phyloP scores from a whole-genome alignment of 1,140 invertebrate genomes.

The Mycetomoellerius zeteki region DNA sequence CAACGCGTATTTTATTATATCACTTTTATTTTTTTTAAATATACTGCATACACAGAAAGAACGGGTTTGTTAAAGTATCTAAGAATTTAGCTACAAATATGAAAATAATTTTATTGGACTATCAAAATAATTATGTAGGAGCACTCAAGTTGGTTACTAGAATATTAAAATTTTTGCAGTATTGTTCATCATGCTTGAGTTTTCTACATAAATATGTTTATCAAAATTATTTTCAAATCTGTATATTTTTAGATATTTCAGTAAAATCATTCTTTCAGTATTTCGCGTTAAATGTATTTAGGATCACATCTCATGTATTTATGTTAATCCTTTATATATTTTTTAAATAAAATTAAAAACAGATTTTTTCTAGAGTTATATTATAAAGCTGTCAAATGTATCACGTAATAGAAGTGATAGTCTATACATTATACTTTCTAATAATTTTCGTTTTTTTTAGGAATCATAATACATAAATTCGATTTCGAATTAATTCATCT shows the following conservation, averaged over 20 bases:
- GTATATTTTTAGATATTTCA: too few species aligned
- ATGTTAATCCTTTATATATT: background rate
- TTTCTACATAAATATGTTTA: too few species aligned
- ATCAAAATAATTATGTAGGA: too few species aligned
- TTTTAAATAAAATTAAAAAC: background rate
- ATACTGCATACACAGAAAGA: background rate
- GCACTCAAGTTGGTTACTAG: too few species aligned
- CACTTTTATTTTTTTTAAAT: slow-evolving; percentile 9
- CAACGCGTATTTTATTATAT: background rate
- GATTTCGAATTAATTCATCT: background rate
- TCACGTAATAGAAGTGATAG: background rate
- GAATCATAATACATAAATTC: slow-evolving; percentile 5
- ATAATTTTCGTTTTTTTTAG: background rate
- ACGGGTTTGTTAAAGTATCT: too few species aligned
- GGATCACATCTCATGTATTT: background rate
- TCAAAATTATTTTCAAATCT: too few species aligned
- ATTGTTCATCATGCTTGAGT: too few species aligned
- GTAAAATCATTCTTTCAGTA: too few species aligned
- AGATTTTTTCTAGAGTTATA: background rate
- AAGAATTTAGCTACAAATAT: too few species aligned
- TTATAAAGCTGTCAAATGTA: background rate
- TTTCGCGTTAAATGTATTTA: background rate
- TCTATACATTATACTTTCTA: background rate
- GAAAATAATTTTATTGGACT: too few species aligned
- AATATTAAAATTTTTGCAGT: too few species aligned